A percentile compares a stretch with the other conserved stretches of the same genome.
These are phyloP conservation scores for Zaprionus taronus DNA, from an alignment of 1,140 invertebrate genomes.

Conservation along the genomic window DNA sequence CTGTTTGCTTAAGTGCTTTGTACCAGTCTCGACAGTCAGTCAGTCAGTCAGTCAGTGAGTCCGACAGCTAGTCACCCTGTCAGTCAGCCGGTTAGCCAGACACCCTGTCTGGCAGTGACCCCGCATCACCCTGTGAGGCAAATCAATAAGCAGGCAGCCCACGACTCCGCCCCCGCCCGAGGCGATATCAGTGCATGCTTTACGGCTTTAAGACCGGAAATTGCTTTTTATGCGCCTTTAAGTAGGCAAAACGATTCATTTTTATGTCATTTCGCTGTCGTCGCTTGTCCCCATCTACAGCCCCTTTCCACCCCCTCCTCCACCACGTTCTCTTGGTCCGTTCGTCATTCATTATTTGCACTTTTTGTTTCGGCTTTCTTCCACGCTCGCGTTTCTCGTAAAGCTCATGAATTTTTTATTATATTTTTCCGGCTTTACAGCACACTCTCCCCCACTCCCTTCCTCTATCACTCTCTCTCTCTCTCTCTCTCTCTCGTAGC, in stretches of 20 bases:
- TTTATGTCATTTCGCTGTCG: conserved; percentile 77
- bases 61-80: conserved; percentile 16
- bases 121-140: conserved; percentile 31
- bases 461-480: conserved; percentile 22
- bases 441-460: not conserved
- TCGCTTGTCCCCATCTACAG: conserved; percentile 20
- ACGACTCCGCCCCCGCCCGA: conserved; percentile 16
- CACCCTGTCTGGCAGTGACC: conserved; percentile 7
- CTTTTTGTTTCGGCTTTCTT: conserved; percentile 65
- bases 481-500: conserved; percentile 16
- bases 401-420: conserved; percentile 81
- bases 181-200: conserved; percentile 63
- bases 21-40: conserved; percentile 6
- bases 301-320: not conserved
- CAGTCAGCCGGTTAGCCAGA: not conserved
- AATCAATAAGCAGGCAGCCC: conserved; percentile 64
- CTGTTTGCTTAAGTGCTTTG: conserved; percentile 75
- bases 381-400: conserved; percentile 49
- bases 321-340: conserved; percentile 20
- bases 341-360: conserved; percentile 80
- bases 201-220: conserved; percentile 69
- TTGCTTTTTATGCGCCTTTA: conserved; percentile 81
- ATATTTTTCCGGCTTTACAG: conserved; percentile 70
- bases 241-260: conserved; percentile 81
- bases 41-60: conserved; percentile 11